Percentiles rank a stretch among this genome's conserved stretches.
phyloP scores from a whole-genome alignment of 2,113 vertebrate species.

The Saguinus midas region DNA sequence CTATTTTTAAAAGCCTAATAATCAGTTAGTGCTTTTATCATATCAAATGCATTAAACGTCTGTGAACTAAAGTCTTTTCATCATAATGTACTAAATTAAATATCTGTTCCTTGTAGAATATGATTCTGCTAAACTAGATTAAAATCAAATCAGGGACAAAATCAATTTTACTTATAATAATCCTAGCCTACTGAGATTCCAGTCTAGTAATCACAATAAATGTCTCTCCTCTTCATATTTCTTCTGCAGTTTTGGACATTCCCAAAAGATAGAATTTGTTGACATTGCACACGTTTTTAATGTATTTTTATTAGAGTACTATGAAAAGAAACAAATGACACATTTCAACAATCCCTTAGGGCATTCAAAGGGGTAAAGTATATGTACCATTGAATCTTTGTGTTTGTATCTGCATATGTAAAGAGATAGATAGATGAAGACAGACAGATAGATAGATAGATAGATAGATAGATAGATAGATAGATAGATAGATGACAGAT shows the following conservation, averaged over 20 bases:
- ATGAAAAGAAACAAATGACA: constrained; percentile 73
- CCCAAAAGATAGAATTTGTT: constrained; percentile 78
- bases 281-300: constrained; percentile 74
- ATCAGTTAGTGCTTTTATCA: constrained; percentile 85
- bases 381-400: not conserved
- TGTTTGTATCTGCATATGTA: not conserved
- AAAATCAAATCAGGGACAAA: constrained; percentile 90
- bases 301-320: constrained; percentile 73
- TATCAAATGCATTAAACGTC: constrained; percentile 86
- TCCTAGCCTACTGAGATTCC: constrained; percentile 82
- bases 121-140: constrained; percentile 89
- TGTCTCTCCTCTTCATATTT: constrained; percentile 59
- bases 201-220: constrained; percentile 86
- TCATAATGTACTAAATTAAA: constrained; percentile 89
- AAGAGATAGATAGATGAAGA: not conserved
- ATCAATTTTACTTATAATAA: constrained; percentile 91
- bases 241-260: constrained; percentile 65
- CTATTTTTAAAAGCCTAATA: constrained; percentile 77
- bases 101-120: constrained; percentile 88
- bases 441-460: no score
- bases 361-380: constrained; percentile 71
- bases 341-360: constrained; percentile 75
- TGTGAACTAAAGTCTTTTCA: constrained; percentile 87
- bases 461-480: not conserved
- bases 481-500: not conserved